Evolutionary conservation across 1,140 invertebrate genomes (phyloP).

Genomic region (Tribolium madens): DNA sequence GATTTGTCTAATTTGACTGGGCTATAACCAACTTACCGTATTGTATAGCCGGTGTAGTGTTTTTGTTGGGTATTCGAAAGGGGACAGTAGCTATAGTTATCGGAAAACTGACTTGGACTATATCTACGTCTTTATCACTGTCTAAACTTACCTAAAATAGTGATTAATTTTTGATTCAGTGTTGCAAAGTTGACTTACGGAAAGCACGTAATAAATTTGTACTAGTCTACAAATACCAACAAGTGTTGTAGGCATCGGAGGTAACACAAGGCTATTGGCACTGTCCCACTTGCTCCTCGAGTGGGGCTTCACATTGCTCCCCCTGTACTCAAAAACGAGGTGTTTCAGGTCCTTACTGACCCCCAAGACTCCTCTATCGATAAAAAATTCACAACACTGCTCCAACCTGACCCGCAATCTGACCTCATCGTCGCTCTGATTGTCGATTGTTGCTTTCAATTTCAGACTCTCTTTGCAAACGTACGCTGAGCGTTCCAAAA

Average conservation of each 20-base stretch:
- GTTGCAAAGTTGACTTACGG: constrained; percentile 74
- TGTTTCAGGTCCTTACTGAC: constrained; percentile 80
- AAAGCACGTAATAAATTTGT: constrained; percentile 85
- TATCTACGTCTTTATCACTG: constrained; percentile 79
- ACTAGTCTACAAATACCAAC: constrained; percentile 81
- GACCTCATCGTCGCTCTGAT: constrained; percentile 81
- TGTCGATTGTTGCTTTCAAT: constrained; percentile 82
- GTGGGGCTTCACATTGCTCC: constrained; percentile 74
- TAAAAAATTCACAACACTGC: constrained; percentile 86
- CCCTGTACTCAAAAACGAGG: constrained; percentile 79
- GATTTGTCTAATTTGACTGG: too few relatives aligned
- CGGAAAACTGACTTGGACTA: constrained; percentile 84
- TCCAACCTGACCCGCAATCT: constrained; percentile 78
- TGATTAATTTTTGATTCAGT: too few relatives aligned
- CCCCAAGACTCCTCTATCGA: constrained; percentile 83
- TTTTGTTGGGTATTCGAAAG: constrained; percentile 81
- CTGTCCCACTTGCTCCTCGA: constrained; percentile 77
- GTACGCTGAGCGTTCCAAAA: constrained; percentile 82
- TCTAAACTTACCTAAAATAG: constrained; percentile 78
- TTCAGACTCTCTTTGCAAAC: constrained; percentile 85
- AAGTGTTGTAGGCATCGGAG: constrained; percentile 84
- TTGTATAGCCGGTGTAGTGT: constrained; percentile 74
- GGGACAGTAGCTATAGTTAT: constrained; percentile 85
- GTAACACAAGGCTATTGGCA: constrained; percentile 76
- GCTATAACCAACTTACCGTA: constrained; percentile 81